Evolutionary conservation across 2,888 invertebrate genomes (phyloP).

Genomic region (Diplazon laetatorius): DNA sequence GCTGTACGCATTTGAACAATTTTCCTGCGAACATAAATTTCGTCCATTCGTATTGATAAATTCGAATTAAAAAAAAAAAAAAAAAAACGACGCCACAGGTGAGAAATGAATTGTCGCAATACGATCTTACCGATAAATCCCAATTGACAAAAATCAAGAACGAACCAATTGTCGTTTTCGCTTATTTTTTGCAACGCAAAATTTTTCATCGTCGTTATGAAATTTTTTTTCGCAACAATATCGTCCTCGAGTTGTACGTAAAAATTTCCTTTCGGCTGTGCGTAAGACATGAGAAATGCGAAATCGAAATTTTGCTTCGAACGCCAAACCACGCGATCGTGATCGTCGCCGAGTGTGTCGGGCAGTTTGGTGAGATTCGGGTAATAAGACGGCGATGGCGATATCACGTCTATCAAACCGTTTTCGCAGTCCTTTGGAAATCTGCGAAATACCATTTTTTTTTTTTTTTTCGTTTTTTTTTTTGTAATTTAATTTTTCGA

Average conservation of each 20-base stretch:
- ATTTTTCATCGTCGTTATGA: slow-evolving; percentile 92
- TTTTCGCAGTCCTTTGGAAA: slow-evolving; percentile 89
- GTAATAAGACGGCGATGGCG: slow-evolving; percentile 93
- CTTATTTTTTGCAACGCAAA: slow-evolving; percentile 91
- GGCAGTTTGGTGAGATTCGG: slow-evolving; percentile 91
- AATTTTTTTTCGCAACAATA: slow-evolving; percentile 93
- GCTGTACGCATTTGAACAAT: slow-evolving; percentile 94
- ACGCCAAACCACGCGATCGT: slow-evolving; percentile 94
- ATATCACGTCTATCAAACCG: slow-evolving; percentile 94
- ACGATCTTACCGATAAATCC: slow-evolving; percentile 94
- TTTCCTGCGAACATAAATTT: slow-evolving; percentile 84
- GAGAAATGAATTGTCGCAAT: slow-evolving; percentile 14
- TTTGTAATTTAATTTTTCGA: too few relatives aligned
- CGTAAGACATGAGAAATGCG: slow-evolving; percentile 97
- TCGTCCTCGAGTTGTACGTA: slow-evolving; percentile 98
- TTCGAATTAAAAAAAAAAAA: too few relatives aligned
- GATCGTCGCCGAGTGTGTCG: slow-evolving; percentile 92
- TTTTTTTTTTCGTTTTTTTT: too few relatives aligned
- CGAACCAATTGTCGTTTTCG: slow-evolving; percentile 92
- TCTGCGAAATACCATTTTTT: slow-evolving; percentile 84
- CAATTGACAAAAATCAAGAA: slow-evolving; percentile 95
- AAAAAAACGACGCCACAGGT: neutral
- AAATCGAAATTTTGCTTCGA: slow-evolving; percentile 98
- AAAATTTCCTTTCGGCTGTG: slow-evolving; percentile 92
- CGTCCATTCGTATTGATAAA: neutral